phyloP scores from a whole-genome alignment of 2,113 vertebrate species.

The Scophthalmus maximus region DNA sequence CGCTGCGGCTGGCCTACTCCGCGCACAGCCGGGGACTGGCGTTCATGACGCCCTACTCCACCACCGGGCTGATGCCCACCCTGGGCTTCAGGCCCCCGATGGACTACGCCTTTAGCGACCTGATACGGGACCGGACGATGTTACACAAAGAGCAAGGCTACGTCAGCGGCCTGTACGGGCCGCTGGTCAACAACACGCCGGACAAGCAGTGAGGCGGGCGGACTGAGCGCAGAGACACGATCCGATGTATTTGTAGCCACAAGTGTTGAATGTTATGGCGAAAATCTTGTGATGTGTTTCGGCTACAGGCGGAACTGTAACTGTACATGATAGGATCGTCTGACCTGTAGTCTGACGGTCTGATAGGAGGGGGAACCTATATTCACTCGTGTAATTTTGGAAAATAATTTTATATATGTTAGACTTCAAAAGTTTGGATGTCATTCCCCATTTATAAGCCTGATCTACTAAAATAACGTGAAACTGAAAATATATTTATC shows the following conservation, averaged over 20 bases:
- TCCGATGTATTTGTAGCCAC: constrained; percentile 69
- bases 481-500: constrained; percentile 41
- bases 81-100: constrained; percentile 97
- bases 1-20: constrained; percentile 96
- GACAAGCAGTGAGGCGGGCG: constrained; percentile 90
- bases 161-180: constrained; percentile 91
- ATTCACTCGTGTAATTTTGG: constrained; percentile 56
- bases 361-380: constrained; percentile 19
- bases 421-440: constrained; percentile 30
- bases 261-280: constrained; percentile 75
- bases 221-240: constrained; percentile 36
- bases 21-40: constrained; percentile 97
- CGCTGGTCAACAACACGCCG: constrained; percentile 93
- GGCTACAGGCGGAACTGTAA: constrained; percentile 43
- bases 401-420: constrained; percentile 59
- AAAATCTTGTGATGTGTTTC: constrained; percentile 69
- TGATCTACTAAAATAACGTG: constrained; percentile 15
- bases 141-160: constrained; percentile 96
- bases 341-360: constrained; percentile 64
- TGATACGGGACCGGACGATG: constrained; percentile 94
- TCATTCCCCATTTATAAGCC: constrained; percentile 23
- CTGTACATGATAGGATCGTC: constrained; percentile 78
- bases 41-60: constrained; percentile 99
- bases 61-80: constrained; percentile 95
- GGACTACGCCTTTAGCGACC: constrained; percentile 99